phyloP scores from a whole-genome alignment of 2,888 invertebrate species.

The Griposia aprilina region DNA sequence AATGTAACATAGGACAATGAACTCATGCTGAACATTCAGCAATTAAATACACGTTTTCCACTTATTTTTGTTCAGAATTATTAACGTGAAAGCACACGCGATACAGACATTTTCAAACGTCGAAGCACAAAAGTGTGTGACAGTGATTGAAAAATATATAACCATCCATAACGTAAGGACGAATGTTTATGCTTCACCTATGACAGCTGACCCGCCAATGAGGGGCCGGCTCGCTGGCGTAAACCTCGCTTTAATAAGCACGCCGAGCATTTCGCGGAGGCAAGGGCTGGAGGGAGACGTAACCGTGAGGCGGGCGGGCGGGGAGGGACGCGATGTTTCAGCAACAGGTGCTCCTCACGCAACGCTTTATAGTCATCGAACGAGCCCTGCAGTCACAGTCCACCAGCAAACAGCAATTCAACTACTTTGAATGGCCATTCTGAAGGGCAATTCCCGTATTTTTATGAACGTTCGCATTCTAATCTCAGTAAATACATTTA shows the following conservation, averaged over 20 bases:
- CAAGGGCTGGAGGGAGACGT: background rate
- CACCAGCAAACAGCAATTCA: constrained; percentile 25
- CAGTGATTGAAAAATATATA: constrained; percentile 46
- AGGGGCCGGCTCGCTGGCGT: background rate
- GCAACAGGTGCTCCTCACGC: constrained; percentile 59
- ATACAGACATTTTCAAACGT: constrained; percentile 9
- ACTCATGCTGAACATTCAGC: background rate
- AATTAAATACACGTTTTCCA: background rate
- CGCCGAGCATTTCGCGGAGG: constrained; percentile 1
- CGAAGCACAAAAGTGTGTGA: constrained; percentile 24
- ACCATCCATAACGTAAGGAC: constrained; percentile 11
- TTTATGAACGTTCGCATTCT: background rate
- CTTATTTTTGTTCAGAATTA: background rate
- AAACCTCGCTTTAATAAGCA: constrained; percentile 18
- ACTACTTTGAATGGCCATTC: constrained; percentile 1
- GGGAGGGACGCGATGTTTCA: background rate
- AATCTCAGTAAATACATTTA: background rate
- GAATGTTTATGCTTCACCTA: constrained; percentile 28
- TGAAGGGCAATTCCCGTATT: background rate
- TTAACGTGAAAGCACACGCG: constrained; percentile 15
- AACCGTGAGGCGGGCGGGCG: background rate
- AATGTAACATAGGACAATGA: no score
- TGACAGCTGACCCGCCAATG: constrained; percentile 36
- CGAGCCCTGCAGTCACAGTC: constrained; percentile 11
- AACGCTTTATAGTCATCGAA: constrained; percentile 4